Percentiles rank a stretch among this genome's conserved stretches.
Conservation (phyloP, 2,888 invertebrate genomes). For the Chymomyza amoena region DNA sequence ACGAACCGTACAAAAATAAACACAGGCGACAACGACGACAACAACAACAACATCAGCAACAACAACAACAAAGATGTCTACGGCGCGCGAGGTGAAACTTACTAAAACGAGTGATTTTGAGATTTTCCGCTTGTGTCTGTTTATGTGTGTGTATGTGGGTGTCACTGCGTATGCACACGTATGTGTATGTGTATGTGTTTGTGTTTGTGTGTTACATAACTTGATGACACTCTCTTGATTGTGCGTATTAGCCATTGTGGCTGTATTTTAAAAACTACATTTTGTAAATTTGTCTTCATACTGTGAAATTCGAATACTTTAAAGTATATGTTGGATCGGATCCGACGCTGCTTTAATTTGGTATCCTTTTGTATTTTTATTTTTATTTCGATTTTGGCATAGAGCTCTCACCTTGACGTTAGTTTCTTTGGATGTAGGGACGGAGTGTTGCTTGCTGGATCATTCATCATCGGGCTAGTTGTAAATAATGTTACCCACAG, state of each 20-base stretch:
- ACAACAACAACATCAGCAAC: background rate
- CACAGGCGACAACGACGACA: slow-evolving; percentile 33
- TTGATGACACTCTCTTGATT: no score
- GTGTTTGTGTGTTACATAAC: no score
- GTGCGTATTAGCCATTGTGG: no score
- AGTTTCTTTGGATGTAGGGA: slow-evolving; percentile 14
- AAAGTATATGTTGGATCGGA: no score
- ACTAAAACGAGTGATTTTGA: slow-evolving; percentile 68
- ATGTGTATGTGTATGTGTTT: background rate
- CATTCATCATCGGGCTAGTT: slow-evolving; percentile 73
- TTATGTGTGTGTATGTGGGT: background rate
- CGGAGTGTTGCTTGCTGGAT: slow-evolving; percentile 26
- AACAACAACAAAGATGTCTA: background rate
- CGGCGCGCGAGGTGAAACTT: slow-evolving; percentile 32
- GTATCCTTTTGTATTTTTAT: slow-evolving; percentile 51
- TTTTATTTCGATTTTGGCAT: slow-evolving; percentile 14
- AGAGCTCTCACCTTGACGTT: background rate
- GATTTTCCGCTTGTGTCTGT: slow-evolving; percentile 47
- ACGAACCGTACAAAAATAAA: slow-evolving; percentile 67
- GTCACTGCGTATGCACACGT: slow-evolving; percentile 13
- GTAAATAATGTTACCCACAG: slow-evolving; percentile 73
- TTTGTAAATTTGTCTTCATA: no score
- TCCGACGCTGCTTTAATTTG: background rate
- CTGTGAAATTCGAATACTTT: no score
- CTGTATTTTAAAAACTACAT: no score